These are phyloP conservation scores for Yasuhikotakia modesta DNA, from an alignment of 2,797 vertebrate genomes.

Conservation along the genomic window DNA sequence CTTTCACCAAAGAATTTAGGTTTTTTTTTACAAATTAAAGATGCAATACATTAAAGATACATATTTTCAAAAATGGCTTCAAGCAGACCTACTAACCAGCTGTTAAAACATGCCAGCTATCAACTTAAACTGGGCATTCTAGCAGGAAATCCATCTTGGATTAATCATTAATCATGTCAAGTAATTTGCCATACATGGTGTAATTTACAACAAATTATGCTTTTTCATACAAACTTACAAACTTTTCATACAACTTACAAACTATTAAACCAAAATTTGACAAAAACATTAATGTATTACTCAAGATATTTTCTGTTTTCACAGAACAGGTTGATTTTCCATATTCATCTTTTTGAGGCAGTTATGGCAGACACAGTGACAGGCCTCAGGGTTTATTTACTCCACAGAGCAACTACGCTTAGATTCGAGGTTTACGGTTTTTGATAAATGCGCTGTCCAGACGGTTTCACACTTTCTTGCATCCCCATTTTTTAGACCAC, in stretches of 20 bases:
- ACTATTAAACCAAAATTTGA: neutral
- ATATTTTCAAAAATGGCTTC: too few species aligned
- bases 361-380: slow-evolving; percentile 13
- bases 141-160: neutral
- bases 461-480: slow-evolving; percentile 52
- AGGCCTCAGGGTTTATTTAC: slow-evolving; percentile 3
- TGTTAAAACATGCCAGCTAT: too few species aligned
- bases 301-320: slow-evolving; percentile 7
- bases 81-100: too few species aligned
- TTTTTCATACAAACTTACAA: neutral
- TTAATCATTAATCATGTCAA: too few species aligned
- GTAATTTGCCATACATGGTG: neutral
- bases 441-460: slow-evolving; percentile 53
- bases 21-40: too few species aligned
- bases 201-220: neutral
- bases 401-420: slow-evolving; percentile 34
- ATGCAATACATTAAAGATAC: too few species aligned
- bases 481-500: slow-evolving; percentile 56
- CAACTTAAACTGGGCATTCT: neutral
- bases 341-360: slow-evolving; percentile 14
- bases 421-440: slow-evolving; percentile 55
- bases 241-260: neutral
- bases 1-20: too few species aligned
- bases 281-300: slow-evolving; percentile 5
- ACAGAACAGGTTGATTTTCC: slow-evolving; percentile 10